Base-by-base conservation (phyloP, 1,140 invertebrate species). In the Goniozus legneri region DNA sequence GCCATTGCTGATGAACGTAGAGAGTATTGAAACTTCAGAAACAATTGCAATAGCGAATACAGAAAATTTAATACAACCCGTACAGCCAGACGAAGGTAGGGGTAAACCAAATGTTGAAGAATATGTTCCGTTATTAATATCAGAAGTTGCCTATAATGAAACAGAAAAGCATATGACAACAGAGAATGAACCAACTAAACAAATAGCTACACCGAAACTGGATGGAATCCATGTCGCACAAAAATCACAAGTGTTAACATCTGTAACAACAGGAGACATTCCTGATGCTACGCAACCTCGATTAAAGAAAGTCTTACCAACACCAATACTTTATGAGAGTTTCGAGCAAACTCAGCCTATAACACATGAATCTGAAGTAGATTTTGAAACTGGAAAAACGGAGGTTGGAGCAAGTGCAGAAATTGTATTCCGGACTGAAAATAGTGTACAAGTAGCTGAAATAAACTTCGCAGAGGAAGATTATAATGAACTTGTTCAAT, bases 401-500 rank as follows among this genome's bases (percentile, higher is more conserved):
- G 38, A 39, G 2, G 41, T 60, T 6, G 35, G 41, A 2, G 62
- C 32, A 7, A 51, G 54, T 12, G 73, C 69, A 2, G 56, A 70
- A 2, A 34, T 73, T 8, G 40, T 50, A 18, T 69, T 69, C 34
- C 50, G 62, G 19, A 48, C 53, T n/a, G 62, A 58, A 0, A 61
- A 71, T 42, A 41, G 65, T 33, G 3, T 75, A 2, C 61, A 66
- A 56, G 44, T 76, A 8, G 69, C 58, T 0, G 61, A 78, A 56
- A 44, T 75, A 14, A 65, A 53, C 1, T 21, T 54, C 0, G 60
- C 62, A 20, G 74, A 78, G 44, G 68, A 71, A 32, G 70, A 75
- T 57, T 46, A 57, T 3, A 65, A 71, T 43, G 64, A 77, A 58
- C 55, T 79, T 0, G 54, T 69, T 2, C 69, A 60, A 50, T 69